A percentile compares a stretch with the other conserved stretches of the same genome.
phyloP scores from a whole-genome alignment of 2,113 vertebrate genomes.

The Pterocles orientalis region DNA sequence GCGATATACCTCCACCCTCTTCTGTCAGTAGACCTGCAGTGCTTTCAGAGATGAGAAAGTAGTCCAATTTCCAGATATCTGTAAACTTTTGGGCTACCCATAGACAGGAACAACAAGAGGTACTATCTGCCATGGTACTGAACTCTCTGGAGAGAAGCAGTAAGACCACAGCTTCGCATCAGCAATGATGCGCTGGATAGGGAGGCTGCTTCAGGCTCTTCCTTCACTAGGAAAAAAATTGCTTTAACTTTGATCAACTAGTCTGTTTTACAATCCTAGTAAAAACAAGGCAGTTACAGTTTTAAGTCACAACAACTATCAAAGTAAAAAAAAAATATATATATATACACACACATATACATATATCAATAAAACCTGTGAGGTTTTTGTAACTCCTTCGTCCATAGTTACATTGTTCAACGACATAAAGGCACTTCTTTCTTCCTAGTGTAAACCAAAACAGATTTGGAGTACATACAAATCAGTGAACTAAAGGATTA shows the following conservation, averaged over 20 bases:
- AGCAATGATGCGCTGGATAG: neutral
- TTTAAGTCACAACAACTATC: neutral
- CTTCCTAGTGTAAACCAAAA: neutral
- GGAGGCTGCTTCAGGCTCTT: neutral
- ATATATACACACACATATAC: neutral
- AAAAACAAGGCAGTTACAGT: neutral
- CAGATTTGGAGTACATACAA: neutral
- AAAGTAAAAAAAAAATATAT: neutral
- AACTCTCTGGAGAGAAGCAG: neutral
- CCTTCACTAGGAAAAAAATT: neutral
- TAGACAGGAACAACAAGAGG: neutral
- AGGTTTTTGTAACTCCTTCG: neutral
- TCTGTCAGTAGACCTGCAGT: neutral
- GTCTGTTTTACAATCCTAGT: neutral
- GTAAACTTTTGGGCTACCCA: neutral
- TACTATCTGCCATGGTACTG: neutral
- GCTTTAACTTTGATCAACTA: neutral
- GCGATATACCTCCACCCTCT: neutral
- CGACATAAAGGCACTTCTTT: neutral
- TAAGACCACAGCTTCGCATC: neutral
- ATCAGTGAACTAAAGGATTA: neutral
- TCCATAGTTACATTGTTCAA: neutral
- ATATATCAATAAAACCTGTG: neutral
- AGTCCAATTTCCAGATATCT: neutral
- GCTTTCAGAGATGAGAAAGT: neutral